phyloP scores from a whole-genome alignment of 2,797 vertebrate species.

The Mormyrus hasselquistii region DNA sequence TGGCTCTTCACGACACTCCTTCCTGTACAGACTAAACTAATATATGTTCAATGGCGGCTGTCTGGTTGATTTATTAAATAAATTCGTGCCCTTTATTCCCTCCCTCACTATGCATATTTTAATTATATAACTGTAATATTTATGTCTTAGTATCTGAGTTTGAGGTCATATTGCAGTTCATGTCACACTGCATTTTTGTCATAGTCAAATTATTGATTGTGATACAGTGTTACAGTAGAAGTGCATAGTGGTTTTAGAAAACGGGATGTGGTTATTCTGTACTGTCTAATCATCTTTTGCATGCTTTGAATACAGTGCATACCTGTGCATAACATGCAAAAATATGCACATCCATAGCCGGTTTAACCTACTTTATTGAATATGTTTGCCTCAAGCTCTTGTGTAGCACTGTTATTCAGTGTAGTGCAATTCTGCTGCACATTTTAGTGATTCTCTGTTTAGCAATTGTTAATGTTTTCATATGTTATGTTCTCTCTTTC shows the following conservation, averaged over 20 bases:
- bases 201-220: background rate
- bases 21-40: background rate
- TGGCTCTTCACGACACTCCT: background rate
- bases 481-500: background rate
- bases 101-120: background rate
- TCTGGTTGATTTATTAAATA: background rate
- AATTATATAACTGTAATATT: background rate
- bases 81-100: background rate
- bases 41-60: background rate
- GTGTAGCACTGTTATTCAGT: background rate
- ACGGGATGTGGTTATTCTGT: background rate
- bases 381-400: background rate
- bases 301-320: background rate
- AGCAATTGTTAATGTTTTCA: background rate
- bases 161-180: background rate
- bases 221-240: background rate
- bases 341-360: background rate
- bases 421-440: background rate
- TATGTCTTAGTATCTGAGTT: background rate
- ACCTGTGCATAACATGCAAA: background rate
- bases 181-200: background rate
- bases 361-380: background rate
- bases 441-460: background rate
- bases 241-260: background rate
- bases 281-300: background rate